Evolutionary conservation across 2,797 vertebrate genomes (phyloP).

Genomic region (Anas acuta): DNA sequence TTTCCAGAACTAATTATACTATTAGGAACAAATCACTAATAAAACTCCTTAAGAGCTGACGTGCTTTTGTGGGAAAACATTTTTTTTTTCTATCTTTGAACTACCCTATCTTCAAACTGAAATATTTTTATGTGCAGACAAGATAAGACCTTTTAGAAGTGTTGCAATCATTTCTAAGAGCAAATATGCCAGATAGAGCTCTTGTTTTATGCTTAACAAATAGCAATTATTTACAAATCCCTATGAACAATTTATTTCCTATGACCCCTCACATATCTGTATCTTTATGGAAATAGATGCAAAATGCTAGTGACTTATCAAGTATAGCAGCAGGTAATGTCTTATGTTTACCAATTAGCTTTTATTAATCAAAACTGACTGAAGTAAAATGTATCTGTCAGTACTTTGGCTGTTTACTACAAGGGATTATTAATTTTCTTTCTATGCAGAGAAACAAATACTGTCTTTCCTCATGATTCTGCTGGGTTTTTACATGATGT

Average conservation of each 20-base stretch:
- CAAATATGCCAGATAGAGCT: neutral
- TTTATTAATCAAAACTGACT: constrained; percentile 44
- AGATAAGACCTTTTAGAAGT: neutral
- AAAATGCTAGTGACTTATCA: constrained; percentile 29
- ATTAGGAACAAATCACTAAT: neutral
- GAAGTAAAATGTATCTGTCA: constrained; percentile 24
- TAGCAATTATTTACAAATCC: constrained; percentile 12
- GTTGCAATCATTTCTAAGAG: neutral
- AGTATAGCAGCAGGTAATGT: neutral
- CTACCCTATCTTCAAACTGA: neutral
- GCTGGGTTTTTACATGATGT: neutral
- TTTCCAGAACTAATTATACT: neutral
- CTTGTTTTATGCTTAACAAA: neutral
- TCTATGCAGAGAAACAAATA: neutral
- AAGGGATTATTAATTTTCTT: constrained; percentile 1
- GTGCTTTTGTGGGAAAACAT: neutral
- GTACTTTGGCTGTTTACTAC: neutral
- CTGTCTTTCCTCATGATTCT: neutral
- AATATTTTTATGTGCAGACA: constrained; percentile 17
- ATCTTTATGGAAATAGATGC: constrained; percentile 29
- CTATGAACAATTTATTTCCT: neutral
- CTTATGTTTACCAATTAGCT: constrained; percentile 40
- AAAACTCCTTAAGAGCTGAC: neutral
- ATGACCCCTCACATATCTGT: neutral
- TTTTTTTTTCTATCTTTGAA: constrained; percentile 22